These are phyloP conservation scores for Artibeus lituratus DNA, from an alignment of 2,797 vertebrate species.

Conservation along the genomic window DNA sequence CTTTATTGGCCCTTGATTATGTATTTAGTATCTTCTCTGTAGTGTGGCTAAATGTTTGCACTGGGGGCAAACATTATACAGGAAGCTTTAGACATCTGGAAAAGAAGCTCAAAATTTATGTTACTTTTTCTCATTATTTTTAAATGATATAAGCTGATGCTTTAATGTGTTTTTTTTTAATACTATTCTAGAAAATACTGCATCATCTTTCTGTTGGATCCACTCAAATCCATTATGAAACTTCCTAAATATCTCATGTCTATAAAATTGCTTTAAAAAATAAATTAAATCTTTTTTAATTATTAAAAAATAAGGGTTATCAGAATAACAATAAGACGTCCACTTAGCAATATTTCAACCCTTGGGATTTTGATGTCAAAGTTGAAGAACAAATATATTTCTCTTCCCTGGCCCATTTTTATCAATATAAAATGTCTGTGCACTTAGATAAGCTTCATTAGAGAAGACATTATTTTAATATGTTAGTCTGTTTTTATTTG, in stretches of 20 bases:
- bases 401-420: background rate
- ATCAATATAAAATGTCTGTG: background rate
- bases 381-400: background rate
- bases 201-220: background rate
- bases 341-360: background rate
- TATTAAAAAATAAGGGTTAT: background rate
- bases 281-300: background rate
- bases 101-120: conserved; percentile 37
- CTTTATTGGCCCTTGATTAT: background rate
- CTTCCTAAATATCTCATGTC: background rate
- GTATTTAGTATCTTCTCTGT: background rate
- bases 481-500: background rate
- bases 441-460: conserved; percentile 5
- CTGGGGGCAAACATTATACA: fast-evolving
- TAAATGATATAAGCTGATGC: background rate
- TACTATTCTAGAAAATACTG: background rate
- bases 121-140: background rate
- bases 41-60: background rate
- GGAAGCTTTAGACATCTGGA: conserved; percentile 34
- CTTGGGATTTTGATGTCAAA: conserved; percentile 8
- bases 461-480: conserved; percentile 32
- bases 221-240: background rate
- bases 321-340: background rate
- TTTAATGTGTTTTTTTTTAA: background rate
- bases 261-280: background rate